Base-by-base conservation (phyloP, 2,888 invertebrate species). In the Stenolophus ochropezus region DNA sequence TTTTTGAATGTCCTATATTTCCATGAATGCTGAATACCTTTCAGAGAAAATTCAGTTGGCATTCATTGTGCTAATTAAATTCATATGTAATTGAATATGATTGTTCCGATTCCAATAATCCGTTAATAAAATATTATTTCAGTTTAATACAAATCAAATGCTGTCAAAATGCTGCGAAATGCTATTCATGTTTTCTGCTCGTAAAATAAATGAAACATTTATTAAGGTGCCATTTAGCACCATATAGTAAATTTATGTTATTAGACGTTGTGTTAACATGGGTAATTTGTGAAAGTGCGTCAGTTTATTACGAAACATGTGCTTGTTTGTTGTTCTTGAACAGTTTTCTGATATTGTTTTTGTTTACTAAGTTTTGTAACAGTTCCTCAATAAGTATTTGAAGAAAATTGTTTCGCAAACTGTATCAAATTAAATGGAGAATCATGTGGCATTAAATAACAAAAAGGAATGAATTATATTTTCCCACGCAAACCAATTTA, bases 191-290 rank as follows among this genome's bases (percentile, higher is more conserved):
- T 27, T 61, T 6, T 56, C 21, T 61, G 14, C n/a, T 18, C 65
- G 4, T 33, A 69, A 58, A 69, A 69, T 33, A 69, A 69, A 69
- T 27, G 27, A 65, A 8, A 14, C 25, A 11, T 61, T 65, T 65
- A 27, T 65, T 65, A 27, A 11, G 14, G 1, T 18, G 33, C 33
- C 65, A 33, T 16, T 18, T 69, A 69, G 18, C 33, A 27, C 18
- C 42, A 33, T 16, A 11, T 14, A 33, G 27, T 33, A 69, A 33
- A 69, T 42, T 69, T 69, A 27, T 69, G 27, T 69, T 69, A 33
- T 69, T 69, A 33, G 65, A 16, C 14, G 33, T 69, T 8, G 16
- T 69, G 33, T 33, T 27, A 69, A 33, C 33, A 33, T 27, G 14
- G 33, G 27, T 4, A 27, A 33, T 69, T 69, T 33, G 18, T 33